Base-by-base conservation (phyloP, 2,888 invertebrate species). In the Ametastegia equiseti region DNA sequence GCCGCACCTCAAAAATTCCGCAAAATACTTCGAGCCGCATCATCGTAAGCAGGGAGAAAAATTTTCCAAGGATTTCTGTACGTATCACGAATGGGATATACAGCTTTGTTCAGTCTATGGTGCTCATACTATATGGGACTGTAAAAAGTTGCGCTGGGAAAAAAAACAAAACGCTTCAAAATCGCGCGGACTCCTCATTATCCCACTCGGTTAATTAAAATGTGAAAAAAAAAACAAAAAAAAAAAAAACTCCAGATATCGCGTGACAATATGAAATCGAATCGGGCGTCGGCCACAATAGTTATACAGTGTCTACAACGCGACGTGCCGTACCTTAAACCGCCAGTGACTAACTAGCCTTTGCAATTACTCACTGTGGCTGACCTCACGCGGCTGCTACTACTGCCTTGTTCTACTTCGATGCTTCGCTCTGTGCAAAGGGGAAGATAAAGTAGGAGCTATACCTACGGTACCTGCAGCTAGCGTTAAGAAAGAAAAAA, bases 201-300 rank as follows among this genome's bases (percentile, higher is more conserved):
- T 54, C 9, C 54, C 23, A 23, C 23, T 30, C 60, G 60, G 4
- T 5, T 60, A 30, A 60, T 27, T 30, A 60, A 60, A 60, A 60
- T 0, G 23, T 23, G 15, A n/a, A n/a, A 47, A 3, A 30, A 30
- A 23, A 60, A 60, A 60, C 57, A 27, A 0, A n/a, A 6, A 30
- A 13, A 13, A 13, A 9, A 11, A 19, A 13, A 60, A 13, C 27
- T 30, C 23, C 27, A 2, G 39, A n/a, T 36, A 23, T 65, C 11
- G 65, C 65, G 65, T 65, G 65, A 65, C 65, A 65, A 65, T 65
- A 65, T n/a, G 9, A 36, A 65, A 65, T 65, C 7, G 65, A 65
- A 65, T 30, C 9, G 5, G 65, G 6, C 23, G 23, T 65, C 9
- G 7, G n/a, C 30, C 60, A 30, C n/a, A 60, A 33, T 39, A 36